Evolutionary conservation across 2,888 invertebrate species (phyloP).

Genomic region (Agrochola macilenta): DNA sequence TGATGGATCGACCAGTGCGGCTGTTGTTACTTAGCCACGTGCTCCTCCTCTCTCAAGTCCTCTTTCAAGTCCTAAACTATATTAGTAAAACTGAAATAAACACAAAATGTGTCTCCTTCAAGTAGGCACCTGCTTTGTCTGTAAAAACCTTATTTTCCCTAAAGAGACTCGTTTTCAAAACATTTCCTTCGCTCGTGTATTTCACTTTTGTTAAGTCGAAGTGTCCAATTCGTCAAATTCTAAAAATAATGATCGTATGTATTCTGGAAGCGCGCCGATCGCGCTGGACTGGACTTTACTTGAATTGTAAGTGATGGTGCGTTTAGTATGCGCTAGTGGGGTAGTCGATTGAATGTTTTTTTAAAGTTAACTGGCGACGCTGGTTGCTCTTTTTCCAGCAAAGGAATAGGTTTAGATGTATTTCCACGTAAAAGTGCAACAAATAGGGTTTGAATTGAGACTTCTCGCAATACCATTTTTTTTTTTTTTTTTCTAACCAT

Average conservation of each 20-base stretch:
- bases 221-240: slow-evolving; percentile 62
- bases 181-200: slow-evolving; percentile 5
- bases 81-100: too few species aligned
- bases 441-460: too few species aligned
- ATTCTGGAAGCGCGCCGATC: slow-evolving; percentile 64
- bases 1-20: too few species aligned
- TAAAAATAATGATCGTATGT: slow-evolving; percentile 65
- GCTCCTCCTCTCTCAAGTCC: too few species aligned
- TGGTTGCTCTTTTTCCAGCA: too few species aligned
- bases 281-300: slow-evolving; percentile 66
- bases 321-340: slow-evolving; percentile 43
- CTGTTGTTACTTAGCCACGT: too few species aligned
- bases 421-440: too few species aligned
- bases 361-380: not conserved
- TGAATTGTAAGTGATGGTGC: slow-evolving; percentile 64
- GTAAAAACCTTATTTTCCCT: slow-evolving; percentile 1
- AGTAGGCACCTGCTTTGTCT: not conserved
- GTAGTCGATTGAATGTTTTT: not conserved
- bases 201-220: slow-evolving; percentile 43
- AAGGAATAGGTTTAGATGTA: too few species aligned
- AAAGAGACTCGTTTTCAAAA: slow-evolving; percentile 10
- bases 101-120: not conserved
- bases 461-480: too few species aligned
- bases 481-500: too few species aligned
- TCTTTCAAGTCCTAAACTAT: not conserved